phyloP scores from a whole-genome alignment of 1,140 invertebrate genomes.

The Neoseiulus cucumeris region DNA sequence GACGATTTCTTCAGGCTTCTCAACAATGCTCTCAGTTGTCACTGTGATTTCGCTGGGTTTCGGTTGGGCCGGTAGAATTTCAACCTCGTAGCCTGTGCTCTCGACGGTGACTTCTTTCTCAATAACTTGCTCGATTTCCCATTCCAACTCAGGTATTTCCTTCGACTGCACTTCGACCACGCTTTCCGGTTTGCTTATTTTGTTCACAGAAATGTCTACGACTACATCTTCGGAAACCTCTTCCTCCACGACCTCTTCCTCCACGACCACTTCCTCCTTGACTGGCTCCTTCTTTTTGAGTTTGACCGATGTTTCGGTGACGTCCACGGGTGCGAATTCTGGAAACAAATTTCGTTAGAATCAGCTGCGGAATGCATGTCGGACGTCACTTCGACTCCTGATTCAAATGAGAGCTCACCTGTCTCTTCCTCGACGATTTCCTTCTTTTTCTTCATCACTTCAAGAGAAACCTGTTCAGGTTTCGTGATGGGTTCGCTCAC shows the following conservation, averaged over 20 bases:
- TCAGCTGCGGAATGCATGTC: too few species aligned
- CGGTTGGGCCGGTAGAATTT: neutral
- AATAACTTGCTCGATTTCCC: conserved; percentile 4
- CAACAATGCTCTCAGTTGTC: neutral
- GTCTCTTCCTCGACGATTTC: neutral
- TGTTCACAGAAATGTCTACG: neutral
- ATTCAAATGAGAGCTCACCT: neutral
- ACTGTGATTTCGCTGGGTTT: neutral
- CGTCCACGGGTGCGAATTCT: neutral
- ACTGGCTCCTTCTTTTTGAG: conserved; percentile 10
- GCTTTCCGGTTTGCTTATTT: neutral
- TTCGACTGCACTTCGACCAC: neutral
- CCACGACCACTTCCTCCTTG: neutral
- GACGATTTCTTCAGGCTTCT: neutral
- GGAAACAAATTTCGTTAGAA: neutral
- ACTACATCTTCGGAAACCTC: conserved; percentile 3
- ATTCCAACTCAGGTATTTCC: conserved; percentile 5
- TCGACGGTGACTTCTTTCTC: conserved; percentile 10
- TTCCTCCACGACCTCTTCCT: neutral
- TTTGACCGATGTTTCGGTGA: conserved; percentile 3
- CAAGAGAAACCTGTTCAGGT: neutral
- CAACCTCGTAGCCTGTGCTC: neutral
- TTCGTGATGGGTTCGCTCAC: neutral
- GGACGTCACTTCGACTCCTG: too few species aligned
- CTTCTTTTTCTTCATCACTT: neutral